Conservation (phyloP, 2,113 vertebrate species). For the Nannobrachium achirus region DNA sequence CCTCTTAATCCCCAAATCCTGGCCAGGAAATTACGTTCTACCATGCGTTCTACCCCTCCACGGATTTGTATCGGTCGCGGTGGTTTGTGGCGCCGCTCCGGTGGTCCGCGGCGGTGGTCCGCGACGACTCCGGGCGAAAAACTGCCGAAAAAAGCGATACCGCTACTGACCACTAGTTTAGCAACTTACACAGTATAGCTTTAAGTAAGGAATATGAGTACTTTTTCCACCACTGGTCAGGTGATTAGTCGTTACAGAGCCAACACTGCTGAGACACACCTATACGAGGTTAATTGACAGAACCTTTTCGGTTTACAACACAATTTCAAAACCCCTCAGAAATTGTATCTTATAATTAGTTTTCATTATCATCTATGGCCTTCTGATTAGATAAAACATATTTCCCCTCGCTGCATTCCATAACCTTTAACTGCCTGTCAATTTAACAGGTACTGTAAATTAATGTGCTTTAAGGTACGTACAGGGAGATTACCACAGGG, state of each 20-base stretch:
- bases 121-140: no score
- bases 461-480: constrained; percentile 64
- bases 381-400: constrained; percentile 78
- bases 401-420: constrained; percentile 68
- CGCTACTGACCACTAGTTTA: no score
- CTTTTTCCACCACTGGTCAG: no score
- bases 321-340: constrained; percentile 70
- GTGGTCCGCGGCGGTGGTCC: no score
- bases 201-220: no score
- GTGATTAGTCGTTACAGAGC: constrained; percentile 76
- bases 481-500: constrained; percentile 65
- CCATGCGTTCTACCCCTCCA: no score
- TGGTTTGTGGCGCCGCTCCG: no score
- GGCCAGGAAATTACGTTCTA: no score
- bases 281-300: constrained; percentile 75
- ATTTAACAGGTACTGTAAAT: constrained; percentile 68
- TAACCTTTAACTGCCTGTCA: constrained; percentile 80
- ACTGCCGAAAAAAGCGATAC: no score
- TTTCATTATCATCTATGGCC: constrained; percentile 75
- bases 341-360: constrained; percentile 80
- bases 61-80: no score
- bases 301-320: constrained; percentile 79
- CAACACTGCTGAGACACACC: constrained; percentile 58
- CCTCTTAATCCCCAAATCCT: no score
- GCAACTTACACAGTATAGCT: no score